A percentile compares a stretch with the other conserved stretches of the same genome.
phyloP scores from a whole-genome alignment of 2,113 vertebrate genomes.

The Tricholaema leucomelas region DNA sequence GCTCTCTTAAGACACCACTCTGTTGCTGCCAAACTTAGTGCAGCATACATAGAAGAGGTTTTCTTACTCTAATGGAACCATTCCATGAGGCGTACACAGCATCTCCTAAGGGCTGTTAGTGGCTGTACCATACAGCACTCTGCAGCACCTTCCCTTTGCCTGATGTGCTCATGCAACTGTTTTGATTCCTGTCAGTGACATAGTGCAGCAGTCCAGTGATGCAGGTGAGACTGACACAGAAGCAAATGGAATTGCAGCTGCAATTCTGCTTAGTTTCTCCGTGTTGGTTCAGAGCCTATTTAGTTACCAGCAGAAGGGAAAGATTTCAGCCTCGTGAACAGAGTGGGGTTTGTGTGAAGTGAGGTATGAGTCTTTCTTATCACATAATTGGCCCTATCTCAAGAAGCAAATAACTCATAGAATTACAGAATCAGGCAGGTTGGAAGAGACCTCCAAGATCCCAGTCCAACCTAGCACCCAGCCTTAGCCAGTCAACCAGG shows the following conservation, averaged over 20 bases:
- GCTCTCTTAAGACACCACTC: background rate
- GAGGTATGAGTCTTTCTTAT: accelerated
- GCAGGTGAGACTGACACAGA: background rate
- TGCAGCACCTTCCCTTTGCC: background rate
- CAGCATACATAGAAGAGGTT: accelerated
- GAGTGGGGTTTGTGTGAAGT: background rate
- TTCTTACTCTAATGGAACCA: accelerated
- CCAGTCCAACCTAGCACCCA: too few relatives aligned
- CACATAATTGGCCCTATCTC: background rate
- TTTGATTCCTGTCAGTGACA: background rate
- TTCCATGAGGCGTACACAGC: accelerated
- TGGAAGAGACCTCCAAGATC: too few relatives aligned
- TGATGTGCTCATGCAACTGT: accelerated
- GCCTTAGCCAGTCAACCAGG: too few relatives aligned
- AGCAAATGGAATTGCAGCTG: background rate
- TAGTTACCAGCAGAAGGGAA: background rate
- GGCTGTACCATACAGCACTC: accelerated
- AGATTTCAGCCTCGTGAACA: background rate
- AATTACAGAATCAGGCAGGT: too few relatives aligned
- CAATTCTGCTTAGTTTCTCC: background rate
- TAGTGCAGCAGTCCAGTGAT: background rate
- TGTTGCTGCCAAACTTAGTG: accelerated
- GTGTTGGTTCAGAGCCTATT: background rate
- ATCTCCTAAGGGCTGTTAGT: accelerated
- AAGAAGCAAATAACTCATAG: background rate